A percentile compares a stretch with the other conserved stretches of the same genome.
Conservation (phyloP, 2,113 vertebrate species). For the Gallinago media region DNA sequence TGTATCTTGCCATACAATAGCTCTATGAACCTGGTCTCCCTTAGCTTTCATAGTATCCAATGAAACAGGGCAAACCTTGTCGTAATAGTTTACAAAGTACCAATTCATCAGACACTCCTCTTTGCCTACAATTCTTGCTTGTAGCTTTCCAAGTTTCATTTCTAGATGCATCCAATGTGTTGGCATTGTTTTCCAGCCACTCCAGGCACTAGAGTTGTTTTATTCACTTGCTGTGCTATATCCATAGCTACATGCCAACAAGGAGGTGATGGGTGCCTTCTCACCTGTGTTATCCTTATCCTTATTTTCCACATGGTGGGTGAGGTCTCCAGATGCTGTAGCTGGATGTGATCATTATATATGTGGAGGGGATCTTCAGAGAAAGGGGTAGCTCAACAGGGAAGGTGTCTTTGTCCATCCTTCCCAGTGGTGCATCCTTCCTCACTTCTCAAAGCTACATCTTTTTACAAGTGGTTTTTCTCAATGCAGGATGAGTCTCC, state of each 20-base stretch:
- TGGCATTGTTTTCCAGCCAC: background rate
- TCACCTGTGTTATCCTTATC: background rate
- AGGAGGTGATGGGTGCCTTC: background rate
- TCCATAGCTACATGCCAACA: background rate
- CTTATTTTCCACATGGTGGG: background rate
- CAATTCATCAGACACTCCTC: background rate
- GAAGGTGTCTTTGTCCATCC: background rate
- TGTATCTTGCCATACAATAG: background rate
- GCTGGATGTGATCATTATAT: background rate
- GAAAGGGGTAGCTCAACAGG: background rate
- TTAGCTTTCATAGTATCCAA: background rate
- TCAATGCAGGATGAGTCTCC: background rate
- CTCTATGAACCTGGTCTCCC: background rate
- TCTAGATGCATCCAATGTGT: background rate
- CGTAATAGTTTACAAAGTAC: background rate
- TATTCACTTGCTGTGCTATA: background rate
- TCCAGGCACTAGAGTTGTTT: background rate
- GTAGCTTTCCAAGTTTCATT: background rate
- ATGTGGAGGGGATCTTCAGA: background rate
- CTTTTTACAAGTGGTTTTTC: background rate
- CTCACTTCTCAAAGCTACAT: background rate
- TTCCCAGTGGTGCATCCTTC: background rate
- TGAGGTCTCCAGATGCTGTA: background rate
- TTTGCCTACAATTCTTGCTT: background rate
- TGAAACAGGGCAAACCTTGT: background rate